Conservation (phyloP, 2,113 vertebrate species). For the Lutjanus erythropterus region DNA sequence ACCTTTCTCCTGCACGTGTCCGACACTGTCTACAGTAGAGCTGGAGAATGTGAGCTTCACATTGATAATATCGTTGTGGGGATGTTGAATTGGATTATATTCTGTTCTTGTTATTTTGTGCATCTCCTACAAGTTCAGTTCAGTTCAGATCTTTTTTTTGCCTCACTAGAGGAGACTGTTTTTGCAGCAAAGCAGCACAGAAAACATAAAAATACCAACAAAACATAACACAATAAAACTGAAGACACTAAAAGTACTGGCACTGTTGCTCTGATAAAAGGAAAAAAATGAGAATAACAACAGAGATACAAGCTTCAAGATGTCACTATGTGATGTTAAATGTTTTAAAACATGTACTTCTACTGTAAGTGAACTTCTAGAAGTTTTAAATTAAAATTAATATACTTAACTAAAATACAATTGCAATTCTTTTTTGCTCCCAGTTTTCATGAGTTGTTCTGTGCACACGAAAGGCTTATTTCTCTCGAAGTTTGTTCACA, state of each 20-base stretch:
- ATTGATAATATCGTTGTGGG: neutral
- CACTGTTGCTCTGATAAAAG: neutral
- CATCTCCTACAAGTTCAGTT: neutral
- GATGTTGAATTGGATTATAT: neutral
- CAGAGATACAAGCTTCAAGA: too few relatives aligned
- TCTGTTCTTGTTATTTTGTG: neutral
- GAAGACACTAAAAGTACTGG: neutral
- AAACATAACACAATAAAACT: neutral
- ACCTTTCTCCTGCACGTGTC: slow-evolving; percentile 13
- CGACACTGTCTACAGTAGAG: neutral
- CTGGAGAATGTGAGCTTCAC: neutral
- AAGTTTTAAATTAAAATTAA: too few relatives aligned
- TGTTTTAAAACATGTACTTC: too few relatives aligned
- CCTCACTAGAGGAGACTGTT: neutral
- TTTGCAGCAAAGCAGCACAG: neutral
- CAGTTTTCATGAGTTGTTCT: too few relatives aligned
- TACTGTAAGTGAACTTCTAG: too few relatives aligned
- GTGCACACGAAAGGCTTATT: too few relatives aligned
- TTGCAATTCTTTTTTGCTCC: too few relatives aligned
- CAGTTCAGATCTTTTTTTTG: neutral
- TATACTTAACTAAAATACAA: too few relatives aligned
- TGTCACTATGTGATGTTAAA: too few relatives aligned
- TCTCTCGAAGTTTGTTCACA: too few relatives aligned
- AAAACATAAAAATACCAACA: slow-evolving; percentile 1
- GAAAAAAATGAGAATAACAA: neutral